phyloP scores from a whole-genome alignment of 1,140 invertebrate genomes.

The Acromyrmex heyeri region DNA sequence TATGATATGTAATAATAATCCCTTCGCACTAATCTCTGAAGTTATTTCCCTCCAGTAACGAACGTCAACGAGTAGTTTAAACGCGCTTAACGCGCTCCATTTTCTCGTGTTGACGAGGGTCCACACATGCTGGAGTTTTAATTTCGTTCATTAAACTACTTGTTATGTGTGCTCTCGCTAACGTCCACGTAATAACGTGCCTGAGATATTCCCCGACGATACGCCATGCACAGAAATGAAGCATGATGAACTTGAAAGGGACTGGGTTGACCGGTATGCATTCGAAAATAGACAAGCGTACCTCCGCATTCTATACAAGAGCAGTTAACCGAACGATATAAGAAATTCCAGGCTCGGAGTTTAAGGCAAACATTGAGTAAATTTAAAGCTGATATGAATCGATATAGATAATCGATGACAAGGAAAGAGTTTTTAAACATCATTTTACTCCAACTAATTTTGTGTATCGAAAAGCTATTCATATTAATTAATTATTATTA shows the following conservation, averaged over 20 bases:
- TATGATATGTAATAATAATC: background rate
- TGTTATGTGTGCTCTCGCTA: conserved; percentile 21
- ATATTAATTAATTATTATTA: background rate
- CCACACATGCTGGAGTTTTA: conserved; percentile 18
- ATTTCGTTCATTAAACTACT: conserved; percentile 48
- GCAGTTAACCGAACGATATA: conserved; percentile 24
- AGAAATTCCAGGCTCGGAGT: conserved; percentile 22
- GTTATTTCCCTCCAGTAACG: background rate
- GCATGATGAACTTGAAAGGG: conserved; percentile 20
- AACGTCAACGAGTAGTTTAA: conserved; percentile 28
- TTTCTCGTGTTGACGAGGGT: conserved; percentile 18
- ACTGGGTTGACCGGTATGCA: conserved; percentile 19
- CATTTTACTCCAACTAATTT: background rate
- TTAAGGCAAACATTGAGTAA: conserved; percentile 6
- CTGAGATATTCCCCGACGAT: conserved; percentile 27
- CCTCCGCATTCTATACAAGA: conserved; percentile 7
- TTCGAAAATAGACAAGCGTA: conserved; percentile 42
- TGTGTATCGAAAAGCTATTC: background rate
- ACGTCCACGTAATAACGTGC: conserved; percentile 39
- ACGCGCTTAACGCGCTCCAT: conserved; percentile 11
- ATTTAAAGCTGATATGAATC: background rate
- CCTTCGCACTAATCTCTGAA: conserved; percentile 5
- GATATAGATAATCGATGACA: background rate
- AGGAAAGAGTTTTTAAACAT: background rate
- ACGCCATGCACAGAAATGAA: conserved; percentile 19